Percentiles rank a stretch among this genome's conserved stretches.
phyloP scores from a whole-genome alignment of 2,888 invertebrate species.

The Aethes cnicana region DNA sequence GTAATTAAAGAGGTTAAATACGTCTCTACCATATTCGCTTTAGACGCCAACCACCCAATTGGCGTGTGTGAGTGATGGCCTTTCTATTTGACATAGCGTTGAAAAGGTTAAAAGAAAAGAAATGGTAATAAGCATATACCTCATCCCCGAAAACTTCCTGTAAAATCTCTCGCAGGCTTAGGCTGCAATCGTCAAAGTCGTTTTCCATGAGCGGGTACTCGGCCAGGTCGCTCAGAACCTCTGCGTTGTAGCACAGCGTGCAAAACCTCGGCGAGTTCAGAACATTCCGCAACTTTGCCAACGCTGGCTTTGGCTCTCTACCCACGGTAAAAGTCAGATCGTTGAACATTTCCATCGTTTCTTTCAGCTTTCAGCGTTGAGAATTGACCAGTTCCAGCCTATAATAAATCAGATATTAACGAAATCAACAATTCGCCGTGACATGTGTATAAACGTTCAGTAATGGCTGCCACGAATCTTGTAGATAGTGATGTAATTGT shows the following conservation, averaged over 20 bases:
- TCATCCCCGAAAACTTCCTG: slow-evolving; percentile 13
- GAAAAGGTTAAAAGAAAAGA: too few relatives aligned
- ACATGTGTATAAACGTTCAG: too few relatives aligned
- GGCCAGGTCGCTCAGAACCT: slow-evolving; percentile 1
- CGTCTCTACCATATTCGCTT: too few relatives aligned
- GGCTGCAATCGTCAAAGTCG: not conserved
- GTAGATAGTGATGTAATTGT: too few relatives aligned
- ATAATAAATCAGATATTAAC: not conserved
- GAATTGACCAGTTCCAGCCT: too few relatives aligned
- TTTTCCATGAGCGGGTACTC: slow-evolving; percentile 10
- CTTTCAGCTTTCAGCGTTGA: slow-evolving; percentile 5
- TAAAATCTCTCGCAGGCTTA: slow-evolving; percentile 15
- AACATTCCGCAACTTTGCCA: slow-evolving; percentile 20
- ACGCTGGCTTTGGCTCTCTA: slow-evolving; percentile 18
- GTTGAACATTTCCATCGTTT: slow-evolving; percentile 11
- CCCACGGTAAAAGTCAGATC: slow-evolving; percentile 18
- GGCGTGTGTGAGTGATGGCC: too few relatives aligned
- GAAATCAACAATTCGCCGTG: too few relatives aligned
- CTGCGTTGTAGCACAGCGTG: slow-evolving; percentile 20
- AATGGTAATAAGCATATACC: too few relatives aligned
- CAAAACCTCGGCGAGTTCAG: slow-evolving; percentile 20
- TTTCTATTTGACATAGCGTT: too few relatives aligned
- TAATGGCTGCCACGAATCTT: too few relatives aligned
- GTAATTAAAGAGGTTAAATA: too few relatives aligned
- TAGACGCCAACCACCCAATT: too few relatives aligned